These are phyloP conservation scores for Aviceda subcristata DNA, from an alignment of 2,113 vertebrate genomes.

Conservation along the genomic window DNA sequence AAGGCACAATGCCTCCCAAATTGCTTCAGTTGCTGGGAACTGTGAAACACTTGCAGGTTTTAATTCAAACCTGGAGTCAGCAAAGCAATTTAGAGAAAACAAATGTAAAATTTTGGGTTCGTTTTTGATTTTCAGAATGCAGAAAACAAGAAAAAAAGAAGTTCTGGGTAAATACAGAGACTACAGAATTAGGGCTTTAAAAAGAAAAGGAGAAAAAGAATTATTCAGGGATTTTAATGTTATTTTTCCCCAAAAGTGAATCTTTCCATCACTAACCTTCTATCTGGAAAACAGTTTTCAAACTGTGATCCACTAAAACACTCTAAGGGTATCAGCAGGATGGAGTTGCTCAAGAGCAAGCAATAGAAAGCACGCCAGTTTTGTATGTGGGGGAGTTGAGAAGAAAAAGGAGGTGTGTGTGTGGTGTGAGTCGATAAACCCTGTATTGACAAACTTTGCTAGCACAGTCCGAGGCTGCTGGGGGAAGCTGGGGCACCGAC, in stretches of 20 bases:
- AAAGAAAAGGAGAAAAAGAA: not conserved
- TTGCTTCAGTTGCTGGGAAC: not conserved
- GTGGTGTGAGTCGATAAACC: not conserved
- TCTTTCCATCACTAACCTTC: not conserved
- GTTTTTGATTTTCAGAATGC: not conserved
- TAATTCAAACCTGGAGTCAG: not conserved
- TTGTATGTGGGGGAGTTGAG: not conserved
- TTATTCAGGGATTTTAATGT: not conserved
- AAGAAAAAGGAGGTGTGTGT: not conserved
- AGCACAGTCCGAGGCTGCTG: not conserved
- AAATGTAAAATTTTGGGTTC: not conserved
- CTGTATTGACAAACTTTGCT: not conserved
- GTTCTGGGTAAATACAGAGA: not conserved
- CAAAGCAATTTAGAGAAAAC: not conserved
- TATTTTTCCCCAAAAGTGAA: not conserved
- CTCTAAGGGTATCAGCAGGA: not conserved
- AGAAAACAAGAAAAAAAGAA: not conserved
- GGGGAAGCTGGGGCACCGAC: fast-evolving
- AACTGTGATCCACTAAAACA: not conserved
- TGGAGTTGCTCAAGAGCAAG: not conserved
- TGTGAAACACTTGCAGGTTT: not conserved
- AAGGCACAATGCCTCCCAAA: not conserved
- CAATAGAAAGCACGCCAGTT: not conserved
- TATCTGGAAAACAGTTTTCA: not conserved
- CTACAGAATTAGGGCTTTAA: not conserved